Conservation (phyloP, 2,888 invertebrate species). For the Hirudinaria manillensis region DNA sequence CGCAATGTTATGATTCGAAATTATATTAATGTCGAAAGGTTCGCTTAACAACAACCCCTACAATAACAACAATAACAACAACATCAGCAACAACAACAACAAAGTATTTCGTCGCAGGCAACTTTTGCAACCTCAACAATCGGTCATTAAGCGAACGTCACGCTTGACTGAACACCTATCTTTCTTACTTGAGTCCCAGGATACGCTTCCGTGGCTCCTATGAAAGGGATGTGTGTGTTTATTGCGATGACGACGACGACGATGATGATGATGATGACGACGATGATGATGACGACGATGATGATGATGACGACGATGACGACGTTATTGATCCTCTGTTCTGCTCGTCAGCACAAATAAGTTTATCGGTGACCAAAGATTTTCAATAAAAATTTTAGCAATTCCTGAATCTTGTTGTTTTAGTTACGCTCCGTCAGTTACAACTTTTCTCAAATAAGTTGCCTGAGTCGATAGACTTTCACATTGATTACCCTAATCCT, state of each 20-base stretch:
- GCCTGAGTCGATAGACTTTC: no score
- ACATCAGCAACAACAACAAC: not conserved
- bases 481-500: no score
- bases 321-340: not conserved
- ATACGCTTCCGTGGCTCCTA: conserved; percentile 25
- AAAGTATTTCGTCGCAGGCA: not conserved
- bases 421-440: no score
- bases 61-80: not conserved
- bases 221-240: not conserved
- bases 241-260: conserved; percentile 17
- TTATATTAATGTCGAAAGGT: no score
- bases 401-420: not conserved
- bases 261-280: not conserved
- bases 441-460: no score
- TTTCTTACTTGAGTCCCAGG: conserved; percentile 16
- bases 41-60: no score
- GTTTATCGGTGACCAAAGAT: not conserved
- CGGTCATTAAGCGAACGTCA: no score
- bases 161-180: no score
- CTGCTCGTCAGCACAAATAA: not conserved
- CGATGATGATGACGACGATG: not conserved
- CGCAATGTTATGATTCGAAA: no score
- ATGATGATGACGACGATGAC: conserved; percentile 30
- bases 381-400: not conserved
- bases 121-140: no score